Conservation (phyloP, 2,888 invertebrate species). For the Erebia palarica region DNA sequence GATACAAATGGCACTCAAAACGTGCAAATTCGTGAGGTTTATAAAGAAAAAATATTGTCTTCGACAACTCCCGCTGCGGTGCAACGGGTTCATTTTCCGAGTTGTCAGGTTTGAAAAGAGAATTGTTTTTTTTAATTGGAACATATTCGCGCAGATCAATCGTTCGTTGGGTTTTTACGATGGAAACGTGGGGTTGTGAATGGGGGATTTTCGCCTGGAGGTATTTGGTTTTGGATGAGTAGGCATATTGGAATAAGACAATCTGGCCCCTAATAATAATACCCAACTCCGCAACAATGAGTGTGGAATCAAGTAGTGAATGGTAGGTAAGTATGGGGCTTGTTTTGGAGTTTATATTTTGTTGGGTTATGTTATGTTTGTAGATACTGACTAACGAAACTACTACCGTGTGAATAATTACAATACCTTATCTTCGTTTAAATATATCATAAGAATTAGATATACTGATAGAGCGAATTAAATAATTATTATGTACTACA, state of each 20-base stretch:
- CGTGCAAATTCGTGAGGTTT: constrained; percentile 25
- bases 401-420: too few relatives aligned
- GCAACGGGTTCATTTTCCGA: constrained; percentile 52
- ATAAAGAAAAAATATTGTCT: constrained; percentile 28
- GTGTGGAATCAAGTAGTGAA: constrained; percentile 13
- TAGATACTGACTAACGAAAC: too few relatives aligned
- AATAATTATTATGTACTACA: too few relatives aligned
- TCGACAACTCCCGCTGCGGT: constrained; percentile 49
- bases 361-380: too few relatives aligned
- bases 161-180: constrained; percentile 54
- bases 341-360: neutral
- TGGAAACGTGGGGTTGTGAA: constrained; percentile 49
- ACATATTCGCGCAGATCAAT: constrained; percentile 71
- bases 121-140: constrained; percentile 68
- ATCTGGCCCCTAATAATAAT: constrained; percentile 61
- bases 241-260: constrained; percentile 73
- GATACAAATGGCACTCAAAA: constrained; percentile 16
- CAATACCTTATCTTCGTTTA: too few relatives aligned
- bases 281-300: constrained; percentile 25
- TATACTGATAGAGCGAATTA: too few relatives aligned
- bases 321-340: constrained; percentile 2
- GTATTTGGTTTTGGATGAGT: constrained; percentile 69
- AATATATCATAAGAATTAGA: too few relatives aligned
- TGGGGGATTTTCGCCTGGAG: constrained; percentile 65
- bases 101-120: constrained; percentile 40